A percentile compares a stretch with the other conserved stretches of the same genome.
These are phyloP conservation scores for Chloroceryle aenea DNA, from an alignment of 2,113 vertebrate genomes.

Conservation along the genomic window DNA sequence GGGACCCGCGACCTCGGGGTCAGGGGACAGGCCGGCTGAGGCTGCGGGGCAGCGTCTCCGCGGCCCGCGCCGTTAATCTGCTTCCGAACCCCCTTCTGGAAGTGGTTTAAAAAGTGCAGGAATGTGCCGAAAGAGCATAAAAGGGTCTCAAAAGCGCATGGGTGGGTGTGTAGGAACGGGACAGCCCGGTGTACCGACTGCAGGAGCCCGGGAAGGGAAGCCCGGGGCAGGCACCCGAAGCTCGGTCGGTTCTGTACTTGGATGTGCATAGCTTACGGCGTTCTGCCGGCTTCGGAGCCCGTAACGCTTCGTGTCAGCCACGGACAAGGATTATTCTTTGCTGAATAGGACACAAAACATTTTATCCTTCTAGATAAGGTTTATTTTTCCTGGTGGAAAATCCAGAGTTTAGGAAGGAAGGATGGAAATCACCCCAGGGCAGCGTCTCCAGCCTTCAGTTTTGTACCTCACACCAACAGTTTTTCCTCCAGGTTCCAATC, in stretches of 20 bases:
- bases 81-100: fast-evolving
- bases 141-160: fast-evolving
- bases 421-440: fast-evolving
- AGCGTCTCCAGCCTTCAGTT: not conserved
- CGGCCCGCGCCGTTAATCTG: fast-evolving
- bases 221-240: not conserved
- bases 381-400: not conserved
- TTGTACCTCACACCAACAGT: not conserved
- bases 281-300: no score
- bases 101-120: fast-evolving
- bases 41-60: not conserved
- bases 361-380: not conserved
- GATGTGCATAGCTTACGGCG: fast-evolving
- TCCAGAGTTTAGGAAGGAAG: not conserved
- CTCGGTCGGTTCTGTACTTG: not conserved
- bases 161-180: not conserved
- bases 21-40: not conserved
- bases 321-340: fast-evolving
- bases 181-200: fast-evolving
- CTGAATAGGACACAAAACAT: fast-evolving
- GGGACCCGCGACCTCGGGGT: not conserved
- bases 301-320: fast-evolving
- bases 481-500: fast-evolving
- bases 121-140: not conserved
- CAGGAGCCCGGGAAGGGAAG: fast-evolving